These are phyloP conservation scores for Hypomecis punctinalis DNA, from an alignment of 2,888 invertebrate genomes.

Conservation along the genomic window DNA sequence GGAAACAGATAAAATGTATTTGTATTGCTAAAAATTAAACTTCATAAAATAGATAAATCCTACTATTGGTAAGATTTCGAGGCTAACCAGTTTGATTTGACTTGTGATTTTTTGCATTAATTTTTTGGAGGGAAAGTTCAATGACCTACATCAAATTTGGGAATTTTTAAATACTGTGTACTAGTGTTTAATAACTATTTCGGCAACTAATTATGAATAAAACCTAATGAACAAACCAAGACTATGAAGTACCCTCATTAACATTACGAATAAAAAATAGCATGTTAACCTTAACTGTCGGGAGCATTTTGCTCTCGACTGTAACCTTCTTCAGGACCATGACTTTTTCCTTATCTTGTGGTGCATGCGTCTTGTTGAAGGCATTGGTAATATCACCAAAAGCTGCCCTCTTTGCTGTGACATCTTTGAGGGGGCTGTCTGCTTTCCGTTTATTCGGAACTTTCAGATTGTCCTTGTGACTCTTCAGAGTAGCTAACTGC, in stretches of 20 bases:
- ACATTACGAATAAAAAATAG: constrained; percentile 19
- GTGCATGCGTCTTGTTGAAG: constrained; percentile 71
- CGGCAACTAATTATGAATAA: background rate
- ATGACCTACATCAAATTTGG: constrained; percentile 47
- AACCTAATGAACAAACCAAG: background rate
- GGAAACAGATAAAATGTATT: too few relatives aligned
- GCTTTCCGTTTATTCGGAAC: constrained; percentile 91
- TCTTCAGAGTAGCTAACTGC: constrained; percentile 80
- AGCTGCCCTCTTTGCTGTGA: constrained; percentile 91
- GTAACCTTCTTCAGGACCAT: constrained; percentile 79
- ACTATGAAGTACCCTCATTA: constrained; percentile 53
- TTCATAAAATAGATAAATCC: too few relatives aligned
- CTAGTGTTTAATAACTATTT: too few relatives aligned
- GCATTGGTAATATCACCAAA: constrained; percentile 95
- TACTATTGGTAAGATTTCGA: too few relatives aligned
- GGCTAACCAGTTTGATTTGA: background rate
- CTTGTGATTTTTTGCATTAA: constrained; percentile 38
- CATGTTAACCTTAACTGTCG: constrained; percentile 72
- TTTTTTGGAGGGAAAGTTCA: constrained; percentile 72
- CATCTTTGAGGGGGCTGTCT: constrained; percentile 90
- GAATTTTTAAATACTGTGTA: too few relatives aligned
- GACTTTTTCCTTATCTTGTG: constrained; percentile 71
- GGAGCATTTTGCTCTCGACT: constrained; percentile 79
- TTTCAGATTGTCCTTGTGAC: constrained; percentile 76
- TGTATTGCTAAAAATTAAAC: too few relatives aligned